Conservation (phyloP, 2,888 invertebrate genomes). For the Agrotis exclamationis region DNA sequence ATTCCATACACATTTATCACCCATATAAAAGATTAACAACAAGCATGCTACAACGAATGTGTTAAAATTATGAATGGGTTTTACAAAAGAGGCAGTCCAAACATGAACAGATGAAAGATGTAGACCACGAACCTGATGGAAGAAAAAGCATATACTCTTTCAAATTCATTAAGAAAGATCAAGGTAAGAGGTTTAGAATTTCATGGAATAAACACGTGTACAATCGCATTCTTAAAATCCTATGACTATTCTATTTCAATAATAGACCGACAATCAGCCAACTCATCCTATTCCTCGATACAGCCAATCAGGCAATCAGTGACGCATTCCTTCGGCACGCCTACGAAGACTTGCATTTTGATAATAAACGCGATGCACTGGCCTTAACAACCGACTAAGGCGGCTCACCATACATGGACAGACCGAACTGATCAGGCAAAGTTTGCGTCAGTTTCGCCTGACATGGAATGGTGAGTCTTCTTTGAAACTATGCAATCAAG, state of each 20-base stretch:
- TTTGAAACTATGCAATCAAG: not conserved
- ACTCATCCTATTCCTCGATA: conserved; percentile 24
- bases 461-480: not conserved
- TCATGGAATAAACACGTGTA: too few species aligned
- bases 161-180: too few species aligned
- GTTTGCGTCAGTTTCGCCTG: not conserved
- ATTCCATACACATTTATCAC: too few species aligned
- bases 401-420: conserved; percentile 4
- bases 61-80: too few species aligned
- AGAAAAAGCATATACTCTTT: too few species aligned
- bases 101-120: too few species aligned
- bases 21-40: too few species aligned
- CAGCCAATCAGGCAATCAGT: conserved; percentile 51
- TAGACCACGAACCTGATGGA: too few species aligned
- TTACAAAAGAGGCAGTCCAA: too few species aligned
- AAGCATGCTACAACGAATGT: too few species aligned
- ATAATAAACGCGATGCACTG: conserved; percentile 57
- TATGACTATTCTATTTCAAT: not conserved
- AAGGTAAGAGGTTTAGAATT: too few species aligned
- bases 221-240: too few species aligned
- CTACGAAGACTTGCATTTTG: conserved; percentile 64
- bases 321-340: conserved; percentile 62
- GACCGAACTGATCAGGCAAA: not conserved
- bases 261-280: conserved; percentile 22
- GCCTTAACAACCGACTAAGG: conserved; percentile 69